Percentiles rank a stretch among this genome's conserved stretches.
Conservation (phyloP, 2,888 invertebrate genomes). For the Antitype chi region DNA sequence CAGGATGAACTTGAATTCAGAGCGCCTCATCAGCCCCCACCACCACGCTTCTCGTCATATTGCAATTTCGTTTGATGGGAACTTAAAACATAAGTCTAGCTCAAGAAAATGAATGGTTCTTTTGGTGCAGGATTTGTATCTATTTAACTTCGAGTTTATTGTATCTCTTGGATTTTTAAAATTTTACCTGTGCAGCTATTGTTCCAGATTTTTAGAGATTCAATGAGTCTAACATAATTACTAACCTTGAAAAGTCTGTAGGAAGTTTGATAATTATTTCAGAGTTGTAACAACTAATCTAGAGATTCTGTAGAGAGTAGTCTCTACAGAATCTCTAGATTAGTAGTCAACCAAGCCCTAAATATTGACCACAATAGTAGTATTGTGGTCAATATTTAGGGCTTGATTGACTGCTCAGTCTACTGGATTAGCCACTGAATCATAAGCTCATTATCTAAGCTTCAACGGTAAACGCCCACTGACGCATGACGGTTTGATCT, state of each 20-base stretch:
- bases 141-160: not conserved
- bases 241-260: not conserved
- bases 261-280: too few species aligned
- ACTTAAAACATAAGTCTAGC: not conserved
- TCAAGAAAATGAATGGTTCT: not conserved
- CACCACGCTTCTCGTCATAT: not conserved
- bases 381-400: not conserved
- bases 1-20: slow-evolving; percentile 17
- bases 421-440: not conserved
- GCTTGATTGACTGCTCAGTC: not conserved
- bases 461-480: not conserved
- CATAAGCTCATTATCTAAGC: not conserved
- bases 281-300: not conserved
- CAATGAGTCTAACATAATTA: not conserved
- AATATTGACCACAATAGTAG: too few species aligned
- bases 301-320: not conserved
- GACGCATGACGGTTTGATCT: not conserved
- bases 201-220: not conserved
- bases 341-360: too few species aligned
- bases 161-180: not conserved
- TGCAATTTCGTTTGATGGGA: slow-evolving; percentile 9
- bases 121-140: not conserved
- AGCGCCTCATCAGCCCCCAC: not conserved
- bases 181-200: not conserved
- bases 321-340: too few species aligned